These are phyloP conservation scores for Sebastes elongatus DNA, from an alignment of 2,797 vertebrate species.

Conservation along the genomic window DNA sequence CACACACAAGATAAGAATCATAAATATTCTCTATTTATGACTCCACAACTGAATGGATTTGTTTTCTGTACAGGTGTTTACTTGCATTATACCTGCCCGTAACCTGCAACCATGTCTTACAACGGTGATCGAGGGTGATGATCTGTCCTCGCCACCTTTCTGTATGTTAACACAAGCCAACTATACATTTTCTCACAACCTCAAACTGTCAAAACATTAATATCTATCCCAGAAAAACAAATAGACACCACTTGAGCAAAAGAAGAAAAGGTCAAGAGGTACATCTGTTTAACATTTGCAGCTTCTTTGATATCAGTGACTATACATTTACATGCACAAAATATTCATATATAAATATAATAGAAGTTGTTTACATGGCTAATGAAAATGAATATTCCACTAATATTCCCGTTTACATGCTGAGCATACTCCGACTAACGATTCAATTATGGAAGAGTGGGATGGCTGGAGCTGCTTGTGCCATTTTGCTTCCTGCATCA, in stretches of 20 bases:
- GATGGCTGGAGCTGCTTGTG: too few relatives aligned
- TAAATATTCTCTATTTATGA: constrained; percentile 43
- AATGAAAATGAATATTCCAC: background rate
- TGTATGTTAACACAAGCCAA: background rate
- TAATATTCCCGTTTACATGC: background rate
- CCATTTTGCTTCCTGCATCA: too few relatives aligned
- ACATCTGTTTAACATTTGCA: constrained; percentile 61
- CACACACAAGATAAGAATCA: constrained; percentile 30
- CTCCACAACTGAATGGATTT: constrained; percentile 7
- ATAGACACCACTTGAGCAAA: constrained; percentile 15
- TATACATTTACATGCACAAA: background rate
- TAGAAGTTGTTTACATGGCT: background rate
- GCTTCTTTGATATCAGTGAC: constrained; percentile 26
- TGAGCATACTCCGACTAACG: too few relatives aligned
- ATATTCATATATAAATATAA: background rate
- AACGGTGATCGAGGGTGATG: constrained; percentile 1
- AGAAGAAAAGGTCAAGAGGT: constrained; percentile 46
- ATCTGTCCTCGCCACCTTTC: background rate
- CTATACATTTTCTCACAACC: constrained; percentile 7
- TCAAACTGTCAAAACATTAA: constrained; percentile 40
- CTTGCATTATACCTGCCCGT: constrained; percentile 14
- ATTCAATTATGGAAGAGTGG: too few relatives aligned
- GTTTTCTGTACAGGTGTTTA: constrained; percentile 22
- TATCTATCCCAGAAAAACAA: constrained; percentile 41
- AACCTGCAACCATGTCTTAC: background rate